phyloP scores from a whole-genome alignment of 2,888 invertebrate species.

The Barypeithes pellucidus region DNA sequence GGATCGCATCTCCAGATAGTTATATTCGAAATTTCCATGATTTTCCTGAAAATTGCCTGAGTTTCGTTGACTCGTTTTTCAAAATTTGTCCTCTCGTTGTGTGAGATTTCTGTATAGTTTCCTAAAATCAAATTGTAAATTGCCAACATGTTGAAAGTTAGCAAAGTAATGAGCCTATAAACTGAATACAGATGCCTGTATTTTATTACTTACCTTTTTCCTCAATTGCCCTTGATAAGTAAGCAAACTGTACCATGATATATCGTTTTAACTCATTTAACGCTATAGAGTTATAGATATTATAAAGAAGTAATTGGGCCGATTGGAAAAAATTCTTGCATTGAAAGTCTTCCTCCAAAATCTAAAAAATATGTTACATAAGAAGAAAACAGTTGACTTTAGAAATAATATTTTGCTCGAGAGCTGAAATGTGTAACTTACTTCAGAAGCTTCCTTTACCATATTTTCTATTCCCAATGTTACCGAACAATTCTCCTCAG shows the following conservation, averaged over 20 bases:
- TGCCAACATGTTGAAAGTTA: no score
- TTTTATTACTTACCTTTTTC: conserved; percentile 51
- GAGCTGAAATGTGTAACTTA: background rate
- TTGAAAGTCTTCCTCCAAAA: conserved; percentile 21
- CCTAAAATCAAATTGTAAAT: conserved; percentile 43
- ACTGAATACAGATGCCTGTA: background rate
- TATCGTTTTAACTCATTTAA: conserved; percentile 87
- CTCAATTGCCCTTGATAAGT: conserved; percentile 49
- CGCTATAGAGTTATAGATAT: conserved; percentile 83
- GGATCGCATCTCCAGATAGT: conserved; percentile 58
- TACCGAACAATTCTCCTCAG: conserved; percentile 55
- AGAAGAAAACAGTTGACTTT: no score
- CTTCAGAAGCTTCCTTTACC: conserved; percentile 33
- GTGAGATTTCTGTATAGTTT: conserved; percentile 54
- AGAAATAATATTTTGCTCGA: background rate
- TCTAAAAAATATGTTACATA: no score
- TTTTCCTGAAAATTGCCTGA: conserved; percentile 45
- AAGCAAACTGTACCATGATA: conserved; percentile 80
- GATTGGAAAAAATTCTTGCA: conserved; percentile 82
- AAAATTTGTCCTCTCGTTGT: conserved; percentile 51
- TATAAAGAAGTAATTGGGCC: conserved; percentile 83
- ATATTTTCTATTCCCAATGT: conserved; percentile 52
- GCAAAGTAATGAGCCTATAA: background rate
- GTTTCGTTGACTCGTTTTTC: conserved; percentile 49
- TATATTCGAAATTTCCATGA: conserved; percentile 47